phyloP scores from a whole-genome alignment of 2,113 vertebrate genomes.

The Megaceryle maxima region DNA sequence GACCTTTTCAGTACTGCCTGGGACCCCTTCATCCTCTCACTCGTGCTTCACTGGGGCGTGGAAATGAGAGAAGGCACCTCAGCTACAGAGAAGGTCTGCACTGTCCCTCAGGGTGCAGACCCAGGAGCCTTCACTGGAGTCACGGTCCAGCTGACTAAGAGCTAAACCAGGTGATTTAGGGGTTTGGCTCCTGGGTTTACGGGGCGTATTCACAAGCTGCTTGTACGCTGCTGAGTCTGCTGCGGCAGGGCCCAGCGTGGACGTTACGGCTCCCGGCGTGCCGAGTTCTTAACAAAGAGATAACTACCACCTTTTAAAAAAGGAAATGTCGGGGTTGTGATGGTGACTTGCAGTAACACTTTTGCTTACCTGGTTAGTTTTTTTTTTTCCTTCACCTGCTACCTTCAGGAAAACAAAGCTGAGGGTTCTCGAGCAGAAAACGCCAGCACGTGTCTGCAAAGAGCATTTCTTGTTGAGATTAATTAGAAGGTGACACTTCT shows the following conservation, averaged over 20 bases:
- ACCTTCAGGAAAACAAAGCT: neutral
- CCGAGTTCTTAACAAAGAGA: neutral
- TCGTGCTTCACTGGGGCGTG: neutral
- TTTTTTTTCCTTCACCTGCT: neutral
- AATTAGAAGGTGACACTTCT: neutral
- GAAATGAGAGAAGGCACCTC: neutral
- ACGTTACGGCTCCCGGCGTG: neutral
- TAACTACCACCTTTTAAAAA: neutral
- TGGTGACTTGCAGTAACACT: rapidly evolving
- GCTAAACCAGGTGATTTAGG: neutral
- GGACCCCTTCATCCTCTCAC: neutral
- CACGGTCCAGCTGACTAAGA: neutral
- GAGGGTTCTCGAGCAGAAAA: neutral
- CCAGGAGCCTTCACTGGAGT: neutral
- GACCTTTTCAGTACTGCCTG: neutral
- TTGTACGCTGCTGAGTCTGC: rapidly evolving
- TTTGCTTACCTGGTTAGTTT: neutral
- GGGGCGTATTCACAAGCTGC: neutral
- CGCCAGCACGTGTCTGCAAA: neutral
- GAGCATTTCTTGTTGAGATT: neutral
- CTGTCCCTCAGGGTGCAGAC: rapidly evolving
- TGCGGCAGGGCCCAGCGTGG: neutral
- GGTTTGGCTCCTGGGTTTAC: neutral
- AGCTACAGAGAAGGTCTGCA: neutral
- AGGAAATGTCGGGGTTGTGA: neutral